Conservation (phyloP, 2,888 invertebrate genomes). For the Gnatocerus cornutus region DNA sequence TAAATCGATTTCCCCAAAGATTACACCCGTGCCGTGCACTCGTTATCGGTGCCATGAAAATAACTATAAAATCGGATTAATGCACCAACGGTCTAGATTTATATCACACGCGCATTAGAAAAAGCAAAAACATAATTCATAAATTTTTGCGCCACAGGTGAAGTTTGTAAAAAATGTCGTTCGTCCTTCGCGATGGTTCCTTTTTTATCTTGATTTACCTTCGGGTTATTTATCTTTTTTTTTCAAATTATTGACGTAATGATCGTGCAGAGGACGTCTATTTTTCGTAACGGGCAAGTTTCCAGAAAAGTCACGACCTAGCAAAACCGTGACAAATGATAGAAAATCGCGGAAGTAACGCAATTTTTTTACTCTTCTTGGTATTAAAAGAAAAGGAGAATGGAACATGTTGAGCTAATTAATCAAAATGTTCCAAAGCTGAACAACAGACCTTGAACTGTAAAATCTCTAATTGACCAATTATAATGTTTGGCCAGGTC, state of each 20-base stretch:
- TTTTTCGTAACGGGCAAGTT: slow-evolving; percentile 6
- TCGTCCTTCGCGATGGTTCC: slow-evolving; percentile 17
- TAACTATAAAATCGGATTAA: too few relatives aligned
- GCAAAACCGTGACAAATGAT: background rate
- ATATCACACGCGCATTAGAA: too few relatives aligned
- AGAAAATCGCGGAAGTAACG: background rate
- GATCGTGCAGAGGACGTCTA: background rate
- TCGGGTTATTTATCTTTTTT: slow-evolving; percentile 21
- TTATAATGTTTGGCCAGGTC: slow-evolving; percentile 10
- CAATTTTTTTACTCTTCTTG: too few relatives aligned
- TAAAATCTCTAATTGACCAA: slow-evolving; percentile 18
- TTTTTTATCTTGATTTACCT: slow-evolving; percentile 17
- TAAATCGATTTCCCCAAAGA: too few relatives aligned
- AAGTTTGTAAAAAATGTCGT: slow-evolving; percentile 9
- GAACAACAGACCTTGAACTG: slow-evolving; percentile 13
- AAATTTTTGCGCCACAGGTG: background rate
- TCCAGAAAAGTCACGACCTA: background rate
- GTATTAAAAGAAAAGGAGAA: too few relatives aligned
- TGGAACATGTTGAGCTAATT: slow-evolving; percentile 1
- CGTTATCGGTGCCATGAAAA: too few relatives aligned
- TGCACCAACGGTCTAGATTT: too few relatives aligned
- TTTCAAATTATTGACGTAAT: slow-evolving; percentile 13
- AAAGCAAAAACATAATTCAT: background rate
- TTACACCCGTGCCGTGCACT: too few relatives aligned
- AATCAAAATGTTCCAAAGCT: slow-evolving; percentile 14